Base-by-base conservation (phyloP, 2,113 vertebrate genomes). In the Myiagra hebetior region DNA sequence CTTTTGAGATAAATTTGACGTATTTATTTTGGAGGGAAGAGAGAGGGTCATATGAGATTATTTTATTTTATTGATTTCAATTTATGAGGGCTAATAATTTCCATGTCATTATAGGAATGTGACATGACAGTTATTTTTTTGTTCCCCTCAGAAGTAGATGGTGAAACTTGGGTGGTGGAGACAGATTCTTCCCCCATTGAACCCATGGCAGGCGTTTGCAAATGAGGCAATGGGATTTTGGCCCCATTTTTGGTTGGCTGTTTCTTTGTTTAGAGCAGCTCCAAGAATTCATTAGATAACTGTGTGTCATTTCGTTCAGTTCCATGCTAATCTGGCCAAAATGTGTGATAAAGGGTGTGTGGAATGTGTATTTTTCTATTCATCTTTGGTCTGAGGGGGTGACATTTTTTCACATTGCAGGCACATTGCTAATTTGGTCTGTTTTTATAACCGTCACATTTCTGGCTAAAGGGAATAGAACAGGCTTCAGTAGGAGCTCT, bases 1-100 rank as follows among this genome's bases (percentile, higher is more conserved):
- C 50, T 96, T 95, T 72, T 65, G 44, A 91, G 85, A 86, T 49
- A 95, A 87, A 93, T 62, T 31, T 81, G 46, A 60, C 0, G 0
- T 60, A 41, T 81, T 93, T 95, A 80, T 89, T 96, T 95, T 85
- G 59, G 87, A 85, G 30, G 30, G 41, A 26, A 73, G 35, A 57
- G 49, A 82, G 55, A 63, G 10, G 35, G 22, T 87, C 85, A 60
- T 73, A 73, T 21, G 23, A 56, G 46, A 79, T 64, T 68, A 35
- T 39, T 80, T 91, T 46, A 49, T 63, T 76, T 75, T 64, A 93
- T 47, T 78, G 33, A 75, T 77, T 55, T 73, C 35, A 81, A 46
- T 84, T 88, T 57, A 55, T 89, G 63, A 64, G 78, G 85, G 30
- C 17, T 69, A 81, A 93, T 77, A 82, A 92, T 52, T 64, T 91